Evolutionary conservation across 2,113 vertebrate species (phyloP), one percentile per base, ranked within the genome.

Genomic region (Nettapus auritus): DNA sequence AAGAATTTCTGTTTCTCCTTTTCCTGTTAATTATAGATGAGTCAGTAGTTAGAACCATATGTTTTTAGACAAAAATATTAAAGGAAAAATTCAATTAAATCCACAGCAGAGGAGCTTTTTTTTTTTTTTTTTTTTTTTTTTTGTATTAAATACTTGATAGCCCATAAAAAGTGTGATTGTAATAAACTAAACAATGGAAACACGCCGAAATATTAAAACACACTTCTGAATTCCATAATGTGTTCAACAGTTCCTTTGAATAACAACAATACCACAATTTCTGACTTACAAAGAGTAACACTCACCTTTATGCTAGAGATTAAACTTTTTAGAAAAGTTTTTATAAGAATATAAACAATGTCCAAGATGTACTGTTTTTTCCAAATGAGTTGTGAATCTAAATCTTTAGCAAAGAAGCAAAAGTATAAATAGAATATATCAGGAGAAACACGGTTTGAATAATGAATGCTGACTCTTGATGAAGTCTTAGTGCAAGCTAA

Each of bases 401-500:
- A 94, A 84, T 62, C 53, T 88, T 94, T 52, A 90, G 53, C 68
- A 94, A 91, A 84, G 56, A 96, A 94, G 66, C 64, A 79, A 86
- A 92, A 12, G 4, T 53, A 77, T 93, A 89, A 94, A 92, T 55
- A 95, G 86, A 75, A 93, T 86, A 53, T 91, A 81, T 42, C 34
- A 94, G 89, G 26, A 89, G 63, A 97, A 95, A 94, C 85, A 85
- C 46, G 56, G 14, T 86, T 63, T 93, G 82, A 91, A 60, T 94
- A 94, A 95, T 71, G 73, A 97, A 67, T 22, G 82, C 42, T 88
- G 79, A 67, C 38, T 84, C 46, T 62, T 91, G 83, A 53, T 79
- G 55, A 92, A 88, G 36, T 89, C 68, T 77, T 96, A 95, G 91
- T 93, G 88, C n/a, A 90, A 92, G 70, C 26, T 96, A 89, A 93